Evolutionary conservation across 2,888 invertebrate genomes (phyloP), one percentile per base, ranked within the genome.

Genomic region (Drosophila bunnanda): DNA sequence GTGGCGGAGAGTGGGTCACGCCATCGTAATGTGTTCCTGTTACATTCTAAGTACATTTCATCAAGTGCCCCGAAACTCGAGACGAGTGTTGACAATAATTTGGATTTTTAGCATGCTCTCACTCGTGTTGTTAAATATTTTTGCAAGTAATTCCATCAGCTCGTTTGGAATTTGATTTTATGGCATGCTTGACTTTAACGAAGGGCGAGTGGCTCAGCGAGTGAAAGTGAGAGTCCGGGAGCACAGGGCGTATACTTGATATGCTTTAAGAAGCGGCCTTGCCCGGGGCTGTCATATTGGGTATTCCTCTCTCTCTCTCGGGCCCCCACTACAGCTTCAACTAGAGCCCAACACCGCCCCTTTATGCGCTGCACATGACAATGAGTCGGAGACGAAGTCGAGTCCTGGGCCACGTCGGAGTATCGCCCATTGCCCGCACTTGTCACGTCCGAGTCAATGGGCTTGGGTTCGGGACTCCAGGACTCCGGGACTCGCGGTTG

Each of bases 291-390:
- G 71, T 54, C 74, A 76, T 67, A 80, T 86, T 82, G 83, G 65
- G 74, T 67, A 77, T 78, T 72, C 70, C 15, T 15, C 36, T 36
- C 70, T 67, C 20, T 34, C 50, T 32, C 17, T 43, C 46, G 17
- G 25, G 25, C 25, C 25, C n/a, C 38, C 50, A 52, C 54, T 53
- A 39, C 50, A 46, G n/a, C 58, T 48, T 41, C 65, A 17, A 34
- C 56, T 25, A 22, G 20, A 22, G 34, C 34, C 39, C 58, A 65
- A 66, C 58, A 36, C 54, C 56, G 52, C 61, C 39, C 65, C 60
- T 76, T 86, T 86, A 86, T 83, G 84, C 76, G 84, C 34, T 72
- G 87, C 66, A 88, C 85, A 86, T 86, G 85, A 86, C 89, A 86
- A 88, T 86, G 85, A 44, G 44, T 25, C 4, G 44, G 15, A 88